Percentiles rank a stretch among this genome's conserved stretches.
These are phyloP conservation scores for Leptinotarsa rubiginosa DNA, from an alignment of 2,888 invertebrate species.

Conservation along the genomic window DNA sequence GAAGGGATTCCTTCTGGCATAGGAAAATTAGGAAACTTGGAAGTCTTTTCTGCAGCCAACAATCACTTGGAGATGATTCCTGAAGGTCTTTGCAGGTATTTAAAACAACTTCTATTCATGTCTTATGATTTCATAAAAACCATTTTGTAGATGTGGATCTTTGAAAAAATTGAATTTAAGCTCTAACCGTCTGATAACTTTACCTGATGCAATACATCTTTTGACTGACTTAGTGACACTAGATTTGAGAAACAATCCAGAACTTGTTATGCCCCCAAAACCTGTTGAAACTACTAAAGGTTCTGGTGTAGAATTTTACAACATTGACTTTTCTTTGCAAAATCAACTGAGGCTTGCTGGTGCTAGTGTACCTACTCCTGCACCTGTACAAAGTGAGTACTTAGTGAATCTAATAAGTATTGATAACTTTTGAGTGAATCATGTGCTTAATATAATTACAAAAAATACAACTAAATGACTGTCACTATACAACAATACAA, in stretches of 20 bases:
- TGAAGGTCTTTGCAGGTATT: slow-evolving; percentile 93
- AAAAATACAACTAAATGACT: too few species aligned
- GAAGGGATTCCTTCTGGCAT: slow-evolving; percentile 98
- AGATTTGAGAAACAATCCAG: slow-evolving; percentile 93
- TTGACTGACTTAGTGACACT: slow-evolving; percentile 89
- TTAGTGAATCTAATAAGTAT: slow-evolving; percentile 13
- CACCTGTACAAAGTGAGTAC: slow-evolving; percentile 75
- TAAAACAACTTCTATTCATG: slow-evolving; percentile 10
- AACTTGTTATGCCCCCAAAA: slow-evolving; percentile 97
- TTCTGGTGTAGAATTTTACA: slow-evolving; percentile 92
- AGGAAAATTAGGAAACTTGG: slow-evolving; percentile 92
- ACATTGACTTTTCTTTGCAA: slow-evolving; percentile 98
- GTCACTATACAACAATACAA: too few species aligned
- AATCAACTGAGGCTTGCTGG: slow-evolving; percentile 93
- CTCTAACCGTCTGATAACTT: slow-evolving; percentile 92
- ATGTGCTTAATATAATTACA: too few species aligned
- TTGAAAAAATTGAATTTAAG: slow-evolving; percentile 93
- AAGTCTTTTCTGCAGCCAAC: slow-evolving; percentile 96
- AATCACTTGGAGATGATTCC: slow-evolving; percentile 98
- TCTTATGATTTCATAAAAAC: not conserved
- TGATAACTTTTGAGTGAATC: not conserved
- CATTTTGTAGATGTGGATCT: slow-evolving; percentile 83
- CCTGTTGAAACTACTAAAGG: slow-evolving; percentile 83
- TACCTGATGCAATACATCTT: slow-evolving; percentile 97
- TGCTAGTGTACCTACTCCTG: slow-evolving; percentile 82